These are phyloP conservation scores for Prunella himalayana DNA, from an alignment of 2,113 vertebrate genomes.

Conservation along the genomic window DNA sequence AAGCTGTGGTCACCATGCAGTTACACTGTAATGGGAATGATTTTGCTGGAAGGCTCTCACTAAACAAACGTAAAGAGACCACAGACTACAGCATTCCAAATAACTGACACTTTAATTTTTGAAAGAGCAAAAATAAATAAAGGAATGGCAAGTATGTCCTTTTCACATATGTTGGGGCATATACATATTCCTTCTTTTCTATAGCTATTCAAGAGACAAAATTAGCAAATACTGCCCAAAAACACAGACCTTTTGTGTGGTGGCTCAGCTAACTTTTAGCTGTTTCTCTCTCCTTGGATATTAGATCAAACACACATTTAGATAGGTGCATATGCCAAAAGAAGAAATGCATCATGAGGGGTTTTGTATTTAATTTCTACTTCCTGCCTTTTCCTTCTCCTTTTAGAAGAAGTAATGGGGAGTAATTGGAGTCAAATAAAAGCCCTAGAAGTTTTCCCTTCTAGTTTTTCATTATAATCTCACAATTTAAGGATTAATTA, in stretches of 20 bases:
- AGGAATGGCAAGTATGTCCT: constrained; percentile 57
- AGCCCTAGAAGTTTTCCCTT: not conserved
- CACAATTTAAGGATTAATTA: constrained; percentile 11
- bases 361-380: not conserved
- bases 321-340: constrained; percentile 40
- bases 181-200: constrained; percentile 17
- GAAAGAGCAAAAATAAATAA: constrained; percentile 69
- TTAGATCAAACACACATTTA: not conserved
- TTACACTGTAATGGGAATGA: constrained; percentile 63
- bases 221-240: constrained; percentile 25
- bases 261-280: not conserved
- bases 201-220: constrained; percentile 32
- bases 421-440: not conserved
- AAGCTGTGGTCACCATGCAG: constrained; percentile 67
- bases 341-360: not conserved
- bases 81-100: constrained; percentile 71
- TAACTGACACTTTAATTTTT: constrained; percentile 68
- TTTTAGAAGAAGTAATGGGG: not conserved
- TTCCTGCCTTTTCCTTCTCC: not conserved
- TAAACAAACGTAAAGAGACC: constrained; percentile 66
- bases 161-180: constrained; percentile 16
- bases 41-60: constrained; percentile 44
- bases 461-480: not conserved
- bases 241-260: not conserved
- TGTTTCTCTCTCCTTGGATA: constrained; percentile 2